A percentile compares a stretch with the other conserved stretches of the same genome.
Evolutionary conservation across 1,140 invertebrate species (phyloP).

Genomic region (Drosophila insularis): DNA sequence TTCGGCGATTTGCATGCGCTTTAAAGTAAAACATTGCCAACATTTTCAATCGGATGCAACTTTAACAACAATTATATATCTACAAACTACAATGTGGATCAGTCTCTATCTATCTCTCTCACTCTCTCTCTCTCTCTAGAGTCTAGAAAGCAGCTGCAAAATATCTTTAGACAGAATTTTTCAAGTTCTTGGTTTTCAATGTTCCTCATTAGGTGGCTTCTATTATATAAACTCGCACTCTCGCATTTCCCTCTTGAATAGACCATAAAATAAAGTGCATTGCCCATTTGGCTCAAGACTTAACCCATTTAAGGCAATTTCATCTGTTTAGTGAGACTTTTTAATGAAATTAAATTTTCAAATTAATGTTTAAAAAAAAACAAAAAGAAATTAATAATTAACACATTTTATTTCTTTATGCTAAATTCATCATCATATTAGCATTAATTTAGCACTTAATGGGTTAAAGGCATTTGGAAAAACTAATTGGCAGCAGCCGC

Average conservation of each 20-base stretch:
- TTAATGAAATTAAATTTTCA: too few relatives aligned
- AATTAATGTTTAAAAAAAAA: too few relatives aligned
- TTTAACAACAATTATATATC: slow-evolving; percentile 33
- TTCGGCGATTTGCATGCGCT: slow-evolving; percentile 13
- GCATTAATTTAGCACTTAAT: not conserved
- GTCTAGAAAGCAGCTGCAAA: not conserved
- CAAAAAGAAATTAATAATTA: too few relatives aligned
- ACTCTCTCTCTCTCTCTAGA: not conserved
- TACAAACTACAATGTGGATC: too few relatives aligned
- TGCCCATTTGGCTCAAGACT: too few relatives aligned
- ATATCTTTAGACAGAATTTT: slow-evolving; percentile 1
- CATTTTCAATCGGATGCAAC: slow-evolving; percentile 24
- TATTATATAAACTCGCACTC: not conserved
- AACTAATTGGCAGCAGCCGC: not conserved
- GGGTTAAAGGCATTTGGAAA: not conserved
- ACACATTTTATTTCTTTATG: too few relatives aligned
- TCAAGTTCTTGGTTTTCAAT: slow-evolving; percentile 7
- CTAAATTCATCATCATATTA: not conserved
- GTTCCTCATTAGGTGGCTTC: slow-evolving; percentile 29
- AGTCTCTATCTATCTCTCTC: not conserved
- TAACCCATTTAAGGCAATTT: not conserved
- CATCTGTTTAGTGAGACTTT: too few relatives aligned
- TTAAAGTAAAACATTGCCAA: slow-evolving; percentile 40
- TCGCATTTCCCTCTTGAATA: too few relatives aligned
- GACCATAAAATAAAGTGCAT: too few relatives aligned